Percentiles rank a stretch among this genome's conserved stretches.
phyloP scores from a whole-genome alignment of 2,797 vertebrate genomes.

The Gouania willdenowi region DNA sequence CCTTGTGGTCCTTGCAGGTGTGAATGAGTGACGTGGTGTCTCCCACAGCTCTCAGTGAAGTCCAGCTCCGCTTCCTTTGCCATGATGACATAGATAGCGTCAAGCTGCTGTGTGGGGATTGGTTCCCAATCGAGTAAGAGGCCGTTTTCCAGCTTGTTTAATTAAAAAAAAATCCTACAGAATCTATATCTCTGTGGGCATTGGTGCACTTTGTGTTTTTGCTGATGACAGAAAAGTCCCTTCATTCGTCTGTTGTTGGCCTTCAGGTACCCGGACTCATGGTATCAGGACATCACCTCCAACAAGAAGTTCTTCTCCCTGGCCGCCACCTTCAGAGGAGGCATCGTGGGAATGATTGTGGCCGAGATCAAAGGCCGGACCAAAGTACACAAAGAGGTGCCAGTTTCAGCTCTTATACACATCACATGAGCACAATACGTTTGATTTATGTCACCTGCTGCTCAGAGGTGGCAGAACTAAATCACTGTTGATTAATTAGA shows the following conservation, averaged over 20 bases:
- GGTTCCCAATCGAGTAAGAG: constrained; percentile 98
- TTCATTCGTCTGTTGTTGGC: too few species aligned
- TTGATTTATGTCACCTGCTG: too few species aligned
- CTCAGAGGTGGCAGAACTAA: too few species aligned
- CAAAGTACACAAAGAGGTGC: constrained; percentile 98
- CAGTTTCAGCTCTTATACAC: background rate
- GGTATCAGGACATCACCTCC: constrained; percentile 99
- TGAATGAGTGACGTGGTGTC: constrained; percentile 99
- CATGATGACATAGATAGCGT: constrained; percentile 99
- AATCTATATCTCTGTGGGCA: too few species aligned
- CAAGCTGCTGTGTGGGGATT: constrained; percentile 95
- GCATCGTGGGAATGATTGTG: constrained; percentile 98
- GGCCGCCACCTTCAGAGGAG: constrained; percentile 90
- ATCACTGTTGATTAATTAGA: too few species aligned
- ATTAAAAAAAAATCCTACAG: background rate
- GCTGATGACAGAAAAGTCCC: too few species aligned
- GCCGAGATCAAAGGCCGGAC: constrained; percentile 97
- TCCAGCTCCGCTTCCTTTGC: constrained; percentile 95
- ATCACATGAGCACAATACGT: too few species aligned
- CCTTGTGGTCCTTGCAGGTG: constrained; percentile 67
- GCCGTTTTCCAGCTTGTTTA: background rate
- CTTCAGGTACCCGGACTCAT: constrained; percentile 97
- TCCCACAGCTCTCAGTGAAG: constrained; percentile 90
- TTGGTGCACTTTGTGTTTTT: background rate
- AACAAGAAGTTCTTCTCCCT: constrained; percentile 99